Evolutionary conservation across 2,888 invertebrate species (phyloP), one percentile per base, ranked within the genome.

Genomic region (Agrotis segetum): DNA sequence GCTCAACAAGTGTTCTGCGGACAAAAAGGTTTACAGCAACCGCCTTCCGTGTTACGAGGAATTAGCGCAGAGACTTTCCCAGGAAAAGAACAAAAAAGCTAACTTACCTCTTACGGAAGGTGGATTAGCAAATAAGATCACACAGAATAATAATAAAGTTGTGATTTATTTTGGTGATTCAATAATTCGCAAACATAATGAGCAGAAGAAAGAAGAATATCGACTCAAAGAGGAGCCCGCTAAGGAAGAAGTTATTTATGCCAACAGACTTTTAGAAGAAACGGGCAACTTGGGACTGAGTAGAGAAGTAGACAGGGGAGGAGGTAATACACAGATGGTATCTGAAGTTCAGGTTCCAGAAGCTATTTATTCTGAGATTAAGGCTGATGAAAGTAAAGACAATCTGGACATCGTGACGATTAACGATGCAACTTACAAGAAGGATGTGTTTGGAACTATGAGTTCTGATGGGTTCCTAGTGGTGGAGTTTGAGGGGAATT

Each of bases 131-230:
- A 95, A 96, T 75, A 96, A 96, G 88, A 95, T 95, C 69, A 96
- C 95, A 65, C 93, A 96, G 88, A 93, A 93, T 81, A 95, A 96
- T 81, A 97, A 97, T 88, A 97, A 97, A 93, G 97, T 97, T n/a
- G 97, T 97, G 61, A 97, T 97, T 85, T 97, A 97, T 89, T 97
- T 97, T 82, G 97, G 97, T 47, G 97, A 97, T 88, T 97, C 97
- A 3, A 97, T 97, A 60, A 96, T 96, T 71, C 92, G 96, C 50
- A 96, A 95, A 81, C 96, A 96, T 67, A 95, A 91, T 81, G 96
- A 96, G 79, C 93, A 94, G 78, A 94, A 92, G 82, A 94, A 92
- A 88, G 96, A 94, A 91, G 93, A 93, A 82, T 85, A 82, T 71
- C 89, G 88, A 75, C 87, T 85, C 21, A 90, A 88, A 50, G 91